Evolutionary conservation across 2,797 vertebrate genomes (phyloP).

Genomic region (Chanos chanos): DNA sequence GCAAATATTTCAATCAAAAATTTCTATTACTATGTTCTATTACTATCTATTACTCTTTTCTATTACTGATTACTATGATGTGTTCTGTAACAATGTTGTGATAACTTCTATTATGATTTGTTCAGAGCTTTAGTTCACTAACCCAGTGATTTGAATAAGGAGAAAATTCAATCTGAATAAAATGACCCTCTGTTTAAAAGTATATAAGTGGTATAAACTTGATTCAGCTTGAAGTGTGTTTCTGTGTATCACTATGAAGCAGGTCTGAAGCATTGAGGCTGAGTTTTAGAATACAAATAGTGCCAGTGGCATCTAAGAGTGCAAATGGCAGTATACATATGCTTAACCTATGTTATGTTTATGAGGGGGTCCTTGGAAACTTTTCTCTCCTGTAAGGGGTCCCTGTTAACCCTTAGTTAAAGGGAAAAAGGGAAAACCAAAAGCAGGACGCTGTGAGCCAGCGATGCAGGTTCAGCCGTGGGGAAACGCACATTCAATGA

Average conservation of each 20-base stretch:
- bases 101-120: neutral
- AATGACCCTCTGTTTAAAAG: neutral
- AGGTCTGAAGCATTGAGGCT: neutral
- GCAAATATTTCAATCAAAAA: neutral
- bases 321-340: neutral
- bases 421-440: no score
- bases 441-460: no score
- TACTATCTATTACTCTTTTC: neutral
- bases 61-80: neutral
- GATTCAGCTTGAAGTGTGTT: constrained; percentile 2
- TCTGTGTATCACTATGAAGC: constrained; percentile 5
- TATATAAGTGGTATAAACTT: neutral
- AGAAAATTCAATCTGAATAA: neutral
- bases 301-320: no score
- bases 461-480: no score
- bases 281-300: constrained; percentile 2
- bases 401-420: no score
- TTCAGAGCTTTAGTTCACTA: neutral
- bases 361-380: constrained; percentile 12
- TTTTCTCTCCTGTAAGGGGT: constrained; percentile 17
- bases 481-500: no score
- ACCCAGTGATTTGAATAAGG: constrained; percentile 2
- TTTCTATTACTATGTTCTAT: constrained; percentile 7
- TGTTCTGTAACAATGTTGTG: constrained; percentile 1
- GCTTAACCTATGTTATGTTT: constrained; percentile 55